phyloP scores from a whole-genome alignment of 2,888 invertebrate species.

The Taphrorychus bicolor region DNA sequence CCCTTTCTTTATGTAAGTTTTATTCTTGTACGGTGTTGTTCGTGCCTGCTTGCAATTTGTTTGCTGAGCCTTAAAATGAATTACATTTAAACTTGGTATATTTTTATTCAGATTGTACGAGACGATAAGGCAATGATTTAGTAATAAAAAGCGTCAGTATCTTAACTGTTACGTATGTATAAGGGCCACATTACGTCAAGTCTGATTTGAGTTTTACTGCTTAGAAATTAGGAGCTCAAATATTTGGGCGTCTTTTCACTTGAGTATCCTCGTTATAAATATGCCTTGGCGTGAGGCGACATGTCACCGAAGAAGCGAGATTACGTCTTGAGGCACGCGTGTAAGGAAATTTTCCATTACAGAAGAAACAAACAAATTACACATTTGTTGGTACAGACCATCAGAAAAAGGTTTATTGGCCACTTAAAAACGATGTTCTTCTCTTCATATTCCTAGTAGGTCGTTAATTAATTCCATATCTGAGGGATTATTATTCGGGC shows the following conservation, averaged over 20 bases:
- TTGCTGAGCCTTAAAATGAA: slow-evolving; percentile 20
- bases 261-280: no score
- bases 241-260: no score
- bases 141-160: background rate
- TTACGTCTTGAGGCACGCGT: no score
- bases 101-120: background rate
- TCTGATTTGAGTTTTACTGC: background rate
- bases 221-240: no score
- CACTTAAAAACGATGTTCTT: background rate
- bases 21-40: slow-evolving; percentile 18
- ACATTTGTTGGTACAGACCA: no score
- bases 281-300: no score
- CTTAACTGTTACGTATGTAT: background rate
- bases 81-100: slow-evolving; percentile 27
- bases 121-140: background rate
- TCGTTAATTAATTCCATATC: background rate
- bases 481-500: slow-evolving; percentile 5
- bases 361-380: no score
- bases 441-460: background rate
- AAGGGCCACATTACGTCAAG: background rate
- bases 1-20: slow-evolving; percentile 23
- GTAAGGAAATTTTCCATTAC: no score
- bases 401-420: background rate
- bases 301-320: no score
- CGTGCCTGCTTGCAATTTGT: slow-evolving; percentile 28